Conservation (phyloP, 2,888 invertebrate genomes). For the Caenorhabditis sp. region DNA sequence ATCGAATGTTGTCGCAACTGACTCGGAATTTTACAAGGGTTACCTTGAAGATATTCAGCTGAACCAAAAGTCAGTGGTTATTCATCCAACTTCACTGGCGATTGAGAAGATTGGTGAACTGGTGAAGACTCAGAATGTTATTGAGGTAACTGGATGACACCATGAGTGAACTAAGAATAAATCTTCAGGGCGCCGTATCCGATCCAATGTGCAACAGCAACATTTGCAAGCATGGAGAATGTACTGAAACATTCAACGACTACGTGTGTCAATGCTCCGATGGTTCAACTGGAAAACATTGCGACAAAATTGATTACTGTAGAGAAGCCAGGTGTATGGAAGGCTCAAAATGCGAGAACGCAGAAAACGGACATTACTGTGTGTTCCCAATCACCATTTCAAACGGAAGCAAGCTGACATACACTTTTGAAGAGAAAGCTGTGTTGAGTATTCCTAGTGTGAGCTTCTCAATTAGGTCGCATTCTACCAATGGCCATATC, state of each 20-base stretch:
- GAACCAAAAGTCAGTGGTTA: slow-evolving; percentile 75
- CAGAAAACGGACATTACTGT: slow-evolving; percentile 78
- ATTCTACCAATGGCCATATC: slow-evolving; percentile 70
- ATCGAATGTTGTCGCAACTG: slow-evolving; percentile 47
- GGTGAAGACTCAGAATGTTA: slow-evolving; percentile 72
- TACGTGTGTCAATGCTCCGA: slow-evolving; percentile 77
- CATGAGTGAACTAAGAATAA: background rate
- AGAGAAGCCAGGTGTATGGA: slow-evolving; percentile 71
- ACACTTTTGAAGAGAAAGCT: slow-evolving; percentile 43
- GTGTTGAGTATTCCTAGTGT: slow-evolving; percentile 44
- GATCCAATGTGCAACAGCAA: slow-evolving; percentile 77
- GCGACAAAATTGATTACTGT: slow-evolving; percentile 77
- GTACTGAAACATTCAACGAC: slow-evolving; percentile 90
- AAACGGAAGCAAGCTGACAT: slow-evolving; percentile 66
- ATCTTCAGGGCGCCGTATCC: slow-evolving; percentile 76
- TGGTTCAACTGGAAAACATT: slow-evolving; percentile 73
- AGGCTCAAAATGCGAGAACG: slow-evolving; percentile 73
- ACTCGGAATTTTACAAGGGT: slow-evolving; percentile 69
- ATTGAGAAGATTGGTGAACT: slow-evolving; percentile 72
- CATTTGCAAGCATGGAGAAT: slow-evolving; percentile 92
- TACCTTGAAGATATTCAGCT: slow-evolving; percentile 81
- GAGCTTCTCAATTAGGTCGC: slow-evolving; percentile 67
- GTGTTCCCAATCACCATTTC: slow-evolving; percentile 73
- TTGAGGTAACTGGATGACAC: slow-evolving; percentile 66
- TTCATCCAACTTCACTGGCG: slow-evolving; percentile 72